phyloP scores from a whole-genome alignment of 2,797 vertebrate genomes.

The Melanotaenia boesemani region DNA sequence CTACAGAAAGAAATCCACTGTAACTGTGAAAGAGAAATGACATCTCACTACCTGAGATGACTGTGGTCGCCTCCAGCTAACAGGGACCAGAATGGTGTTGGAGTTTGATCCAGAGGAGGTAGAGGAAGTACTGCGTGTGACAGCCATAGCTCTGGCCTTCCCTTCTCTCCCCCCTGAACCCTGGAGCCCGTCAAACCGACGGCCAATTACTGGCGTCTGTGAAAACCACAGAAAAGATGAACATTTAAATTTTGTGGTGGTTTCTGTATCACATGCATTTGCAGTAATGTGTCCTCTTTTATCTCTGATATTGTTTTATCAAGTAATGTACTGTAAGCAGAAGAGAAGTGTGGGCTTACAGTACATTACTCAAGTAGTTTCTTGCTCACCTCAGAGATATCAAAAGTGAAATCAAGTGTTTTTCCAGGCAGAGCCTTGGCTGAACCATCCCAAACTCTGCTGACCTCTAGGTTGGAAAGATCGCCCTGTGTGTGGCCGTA shows the following conservation, averaged over 20 bases:
- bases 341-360: background rate
- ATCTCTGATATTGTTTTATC: background rate
- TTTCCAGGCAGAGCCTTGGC: conserved; percentile 98
- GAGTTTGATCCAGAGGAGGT: conserved; percentile 98
- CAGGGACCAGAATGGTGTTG: conserved; percentile 96
- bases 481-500: conserved; percentile 91
- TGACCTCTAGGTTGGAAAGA: conserved; percentile 94
- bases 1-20: too few relatives aligned
- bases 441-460: conserved; percentile 94
- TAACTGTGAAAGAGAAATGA: background rate
- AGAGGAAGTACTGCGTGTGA: conserved; percentile 96
- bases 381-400: conserved; percentile 93
- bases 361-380: background rate
- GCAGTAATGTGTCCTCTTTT: background rate
- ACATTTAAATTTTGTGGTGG: background rate
- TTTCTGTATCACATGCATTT: conserved; percentile 4
- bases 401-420: conserved; percentile 97
- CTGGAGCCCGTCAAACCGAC: conserved; percentile 94
- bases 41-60: conserved; percentile 90
- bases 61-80: conserved; percentile 98
- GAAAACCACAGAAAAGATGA: background rate
- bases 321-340: background rate
- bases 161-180: conserved; percentile 90
- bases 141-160: conserved; percentile 91
- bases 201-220: conserved; percentile 95